These are phyloP conservation scores for Edolisoma coerulescens DNA, from an alignment of 2,113 vertebrate species.

Conservation along the genomic window DNA sequence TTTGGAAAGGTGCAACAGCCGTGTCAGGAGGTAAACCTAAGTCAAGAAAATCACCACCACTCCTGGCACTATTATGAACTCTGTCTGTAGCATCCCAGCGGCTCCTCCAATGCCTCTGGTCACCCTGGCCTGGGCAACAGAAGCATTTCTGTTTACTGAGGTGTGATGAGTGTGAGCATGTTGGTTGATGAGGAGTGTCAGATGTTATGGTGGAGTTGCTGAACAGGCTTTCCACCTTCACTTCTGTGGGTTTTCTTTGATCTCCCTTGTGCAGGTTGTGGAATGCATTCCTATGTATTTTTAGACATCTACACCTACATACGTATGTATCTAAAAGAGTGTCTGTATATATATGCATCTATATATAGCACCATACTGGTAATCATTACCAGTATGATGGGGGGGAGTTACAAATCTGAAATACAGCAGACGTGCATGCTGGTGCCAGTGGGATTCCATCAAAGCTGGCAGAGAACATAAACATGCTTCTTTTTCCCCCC, in stretches of 20 bases:
- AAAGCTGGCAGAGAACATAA: background rate
- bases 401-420: background rate
- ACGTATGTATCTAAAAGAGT: background rate
- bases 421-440: background rate
- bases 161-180: rapidly evolving
- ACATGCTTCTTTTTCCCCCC: background rate
- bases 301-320: background rate
- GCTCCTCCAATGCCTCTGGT: background rate
- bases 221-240: background rate
- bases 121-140: background rate
- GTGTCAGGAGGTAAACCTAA: background rate
- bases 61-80: rapidly evolving
- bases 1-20: background rate
- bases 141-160: background rate
- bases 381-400: background rate
- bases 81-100: background rate
- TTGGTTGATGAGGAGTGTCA: background rate
- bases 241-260: background rate
- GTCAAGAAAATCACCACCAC: background rate
- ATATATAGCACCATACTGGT: background rate
- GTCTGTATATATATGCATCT: background rate
- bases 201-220: background rate
- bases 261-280: background rate
- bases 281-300: background rate
- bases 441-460: background rate